These are phyloP conservation scores for Sclerodermus sp. DNA, from an alignment of 2,888 invertebrate genomes.

Conservation along the genomic window DNA sequence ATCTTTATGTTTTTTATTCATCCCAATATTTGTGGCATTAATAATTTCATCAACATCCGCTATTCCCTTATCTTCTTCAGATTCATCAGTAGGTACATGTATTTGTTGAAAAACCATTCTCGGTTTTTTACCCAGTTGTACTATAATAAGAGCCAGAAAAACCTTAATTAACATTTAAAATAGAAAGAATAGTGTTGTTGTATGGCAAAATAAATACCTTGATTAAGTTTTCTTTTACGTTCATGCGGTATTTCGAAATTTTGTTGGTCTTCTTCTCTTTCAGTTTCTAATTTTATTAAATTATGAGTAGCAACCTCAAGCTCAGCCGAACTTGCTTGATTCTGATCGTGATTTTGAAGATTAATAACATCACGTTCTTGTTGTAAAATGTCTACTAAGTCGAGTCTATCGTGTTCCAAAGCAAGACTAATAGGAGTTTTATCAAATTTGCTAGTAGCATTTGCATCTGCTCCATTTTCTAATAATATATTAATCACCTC, in stretches of 20 bases:
- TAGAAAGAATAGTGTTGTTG: too few relatives aligned
- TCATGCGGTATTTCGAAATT: slow-evolving; percentile 36
- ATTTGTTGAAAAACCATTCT: slow-evolving; percentile 50
- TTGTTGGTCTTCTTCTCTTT: slow-evolving; percentile 38
- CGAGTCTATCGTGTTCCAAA: slow-evolving; percentile 65
- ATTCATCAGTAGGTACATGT: slow-evolving; percentile 39
- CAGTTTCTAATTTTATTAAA: slow-evolving; percentile 47
- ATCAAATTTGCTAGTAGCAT: slow-evolving; percentile 71
- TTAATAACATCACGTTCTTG: slow-evolving; percentile 48
- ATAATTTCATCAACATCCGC: slow-evolving; percentile 32
- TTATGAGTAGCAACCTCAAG: slow-evolving; percentile 51
- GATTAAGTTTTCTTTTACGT: slow-evolving; percentile 37
- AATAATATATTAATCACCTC: slow-evolving; percentile 71
- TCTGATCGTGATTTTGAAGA: slow-evolving; percentile 37
- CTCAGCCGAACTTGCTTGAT: slow-evolving; percentile 41
- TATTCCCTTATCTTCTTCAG: slow-evolving; percentile 41
- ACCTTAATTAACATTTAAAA: background rate
- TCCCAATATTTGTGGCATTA: slow-evolving; percentile 29
- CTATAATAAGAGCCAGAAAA: slow-evolving; percentile 22
- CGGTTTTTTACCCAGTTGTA: slow-evolving; percentile 41
- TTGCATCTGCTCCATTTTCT: slow-evolving; percentile 73
- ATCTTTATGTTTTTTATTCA: slow-evolving; percentile 38
- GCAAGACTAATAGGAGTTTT: slow-evolving; percentile 72
- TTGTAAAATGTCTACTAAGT: slow-evolving; percentile 65
- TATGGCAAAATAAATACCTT: slow-evolving; percentile 31